Evolutionary conservation across 2,888 invertebrate genomes (phyloP).

Genomic region (Parapristionchus giblindavisi): DNA sequence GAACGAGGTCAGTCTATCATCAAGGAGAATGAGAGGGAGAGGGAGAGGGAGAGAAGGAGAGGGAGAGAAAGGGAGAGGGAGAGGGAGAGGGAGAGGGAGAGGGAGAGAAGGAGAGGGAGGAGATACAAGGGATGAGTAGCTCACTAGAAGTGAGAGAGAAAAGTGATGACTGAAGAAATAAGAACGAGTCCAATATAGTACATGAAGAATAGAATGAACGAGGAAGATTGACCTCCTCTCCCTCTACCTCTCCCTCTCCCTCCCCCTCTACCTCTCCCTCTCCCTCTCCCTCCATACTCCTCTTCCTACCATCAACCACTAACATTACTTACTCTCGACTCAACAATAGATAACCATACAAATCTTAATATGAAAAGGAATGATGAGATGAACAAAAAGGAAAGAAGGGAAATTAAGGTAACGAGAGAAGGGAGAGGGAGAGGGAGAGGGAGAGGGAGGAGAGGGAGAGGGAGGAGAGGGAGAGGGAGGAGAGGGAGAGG

Average conservation of each 20-base stretch:
- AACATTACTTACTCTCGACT: no score
- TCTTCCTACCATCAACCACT: no score
- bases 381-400: slow-evolving; percentile 1
- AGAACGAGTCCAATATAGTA: background rate
- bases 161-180: background rate
- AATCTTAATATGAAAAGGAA: background rate
- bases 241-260: no score
- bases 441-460: slow-evolving; percentile 3
- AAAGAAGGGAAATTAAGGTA: background rate
- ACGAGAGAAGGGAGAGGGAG: background rate
- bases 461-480: background rate
- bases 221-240: no score
- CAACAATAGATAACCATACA: background rate
- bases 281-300: no score
- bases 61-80: slow-evolving; percentile 10
- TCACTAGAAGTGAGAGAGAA: no score
- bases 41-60: slow-evolving; percentile 4
- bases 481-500: background rate
- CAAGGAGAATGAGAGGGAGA: background rate
- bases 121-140: background rate
- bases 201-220: no score
- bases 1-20: background rate
- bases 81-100: background rate
- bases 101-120: background rate
- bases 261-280: no score